A percentile compares a stretch with the other conserved stretches of the same genome.
These are phyloP conservation scores for Drosophila bocqueti DNA, from an alignment of 1,140 invertebrate genomes.

Conservation along the genomic window DNA sequence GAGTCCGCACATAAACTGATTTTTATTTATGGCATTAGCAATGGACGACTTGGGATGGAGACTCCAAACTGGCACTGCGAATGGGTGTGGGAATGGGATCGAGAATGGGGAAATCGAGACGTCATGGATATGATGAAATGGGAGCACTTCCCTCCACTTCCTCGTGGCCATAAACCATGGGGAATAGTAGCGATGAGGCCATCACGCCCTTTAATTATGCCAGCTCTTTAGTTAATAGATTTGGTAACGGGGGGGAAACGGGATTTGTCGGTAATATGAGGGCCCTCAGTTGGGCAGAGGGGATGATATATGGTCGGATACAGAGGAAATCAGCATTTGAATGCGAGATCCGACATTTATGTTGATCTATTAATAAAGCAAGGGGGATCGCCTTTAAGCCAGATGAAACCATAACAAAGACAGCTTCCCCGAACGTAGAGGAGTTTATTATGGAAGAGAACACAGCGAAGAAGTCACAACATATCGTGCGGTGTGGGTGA, in stretches of 20 bases:
- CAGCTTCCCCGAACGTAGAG: constrained; percentile 4
- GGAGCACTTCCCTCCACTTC: constrained; percentile 53
- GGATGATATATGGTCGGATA: constrained; percentile 48
- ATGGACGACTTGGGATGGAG: constrained; percentile 43
- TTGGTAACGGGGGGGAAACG: constrained; percentile 62
- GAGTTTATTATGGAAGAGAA: constrained; percentile 11
- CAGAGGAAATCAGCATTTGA: constrained; percentile 68
- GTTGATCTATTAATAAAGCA: constrained; percentile 78
- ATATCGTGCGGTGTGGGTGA: constrained; percentile 11
- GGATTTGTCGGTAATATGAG: constrained; percentile 53
- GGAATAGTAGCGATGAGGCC: constrained; percentile 46
- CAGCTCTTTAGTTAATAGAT: constrained; percentile 82
- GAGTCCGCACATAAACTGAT: constrained; percentile 80
- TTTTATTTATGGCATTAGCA: constrained; percentile 74
- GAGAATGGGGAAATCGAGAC: constrained; percentile 69
- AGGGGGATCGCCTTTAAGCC: constrained; percentile 38
- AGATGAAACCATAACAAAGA: constrained; percentile 39
- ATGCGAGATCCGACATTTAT: constrained; percentile 70
- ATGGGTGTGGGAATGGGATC: constrained; percentile 9
- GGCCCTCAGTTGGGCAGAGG: constrained; percentile 16
- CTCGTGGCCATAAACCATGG: constrained; percentile 12
- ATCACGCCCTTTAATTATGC: constrained; percentile 80
- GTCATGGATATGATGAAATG: constrained; percentile 75
- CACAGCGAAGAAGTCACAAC: constrained; percentile 35
- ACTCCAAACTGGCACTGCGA: constrained; percentile 27